Evolutionary conservation across 2,113 vertebrate genomes (phyloP), one percentile per base, ranked within the genome.

Genomic region (Vicugna pacos): DNA sequence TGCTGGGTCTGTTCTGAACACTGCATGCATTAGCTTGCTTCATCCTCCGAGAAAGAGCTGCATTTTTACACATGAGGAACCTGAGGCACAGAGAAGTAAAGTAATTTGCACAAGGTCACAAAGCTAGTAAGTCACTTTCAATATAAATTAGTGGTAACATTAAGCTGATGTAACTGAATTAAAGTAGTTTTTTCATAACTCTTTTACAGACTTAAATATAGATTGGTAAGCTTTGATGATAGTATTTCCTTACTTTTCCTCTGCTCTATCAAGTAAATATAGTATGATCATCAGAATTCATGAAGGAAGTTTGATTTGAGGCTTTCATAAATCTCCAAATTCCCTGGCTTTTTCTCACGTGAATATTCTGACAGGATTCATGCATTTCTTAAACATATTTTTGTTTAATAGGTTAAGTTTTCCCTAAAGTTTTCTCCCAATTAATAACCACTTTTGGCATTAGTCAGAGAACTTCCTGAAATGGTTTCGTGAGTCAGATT

Each of bases 301-400:
- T 83, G 42, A 75, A 73, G 54, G 46, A 95, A 85, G 28, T 82
- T 3, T 38, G 62, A 92, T 90, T 69, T 86, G 89, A 97, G 30
- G 86, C 58, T 86, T 96, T 17, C 5, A 72, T 89, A 94, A 42
- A 79, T 94, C 92, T 81, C 38, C 72, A 76, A 38, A 58, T 90
- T 79, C 38, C 22, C 38, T 93, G 54, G 54, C 75, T 54, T 90
- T 87, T 56, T 93, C 38, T 90, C 42, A 73, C 4, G 19, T 52
- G 69, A 83, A 75, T 81, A 81, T 85, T 88, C 77, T 60, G 24
- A 88, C 38, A 90, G 58, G 69, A 93, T 87, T 46, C 42, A 67
- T 54, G 56, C 35, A 82, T 82, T 94, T 94, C 83, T 96, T 96
- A 77, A 89, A 38, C 12, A 86, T 87, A 83, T 88, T 93, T 81